Evolutionary conservation across 2,113 vertebrate species (phyloP).

Genomic region (Sorex araneus): DNA sequence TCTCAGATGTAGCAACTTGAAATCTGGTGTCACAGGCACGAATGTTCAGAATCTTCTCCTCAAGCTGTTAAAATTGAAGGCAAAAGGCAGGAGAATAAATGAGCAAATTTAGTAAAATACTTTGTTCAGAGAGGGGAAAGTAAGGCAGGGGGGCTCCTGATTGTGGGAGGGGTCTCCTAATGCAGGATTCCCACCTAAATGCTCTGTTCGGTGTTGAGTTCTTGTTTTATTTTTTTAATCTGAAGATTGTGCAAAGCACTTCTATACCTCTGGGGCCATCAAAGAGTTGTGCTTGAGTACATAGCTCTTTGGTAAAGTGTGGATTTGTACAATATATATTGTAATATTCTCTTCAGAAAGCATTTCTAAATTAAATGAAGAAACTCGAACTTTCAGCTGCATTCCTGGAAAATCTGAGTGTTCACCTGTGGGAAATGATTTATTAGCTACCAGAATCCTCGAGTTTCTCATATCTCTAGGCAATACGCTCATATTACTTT

Average conservation of each 20-base stretch:
- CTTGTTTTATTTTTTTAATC: background rate
- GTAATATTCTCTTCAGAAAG: slow-evolving; percentile 65
- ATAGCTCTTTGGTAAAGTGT: slow-evolving; percentile 43
- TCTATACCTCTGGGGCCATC: background rate
- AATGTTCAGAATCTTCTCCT: no score
- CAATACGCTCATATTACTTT: slow-evolving; percentile 26
- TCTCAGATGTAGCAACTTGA: no score
- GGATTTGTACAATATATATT: slow-evolving; percentile 37
- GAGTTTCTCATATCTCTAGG: slow-evolving; percentile 34
- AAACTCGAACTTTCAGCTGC: slow-evolving; percentile 44
- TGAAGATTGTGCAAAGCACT: slow-evolving; percentile 40
- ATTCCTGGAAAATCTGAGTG: slow-evolving; percentile 67
- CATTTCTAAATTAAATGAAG: slow-evolving; percentile 56
- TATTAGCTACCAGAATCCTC: slow-evolving; percentile 57
- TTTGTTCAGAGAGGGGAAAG: no score
- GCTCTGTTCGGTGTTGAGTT: slow-evolving; percentile 19
- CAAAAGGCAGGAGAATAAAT: no score
- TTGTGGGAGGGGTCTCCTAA: no score
- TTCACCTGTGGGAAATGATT: slow-evolving; percentile 71
- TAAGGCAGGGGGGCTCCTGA: no score
- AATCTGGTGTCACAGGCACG: no score
- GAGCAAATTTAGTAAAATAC: no score
- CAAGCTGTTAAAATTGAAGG: no score
- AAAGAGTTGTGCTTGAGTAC: slow-evolving; percentile 2
- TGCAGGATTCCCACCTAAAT: background rate